phyloP scores from a whole-genome alignment of 2,113 vertebrate genomes.

The Varanus salvator region DNA sequence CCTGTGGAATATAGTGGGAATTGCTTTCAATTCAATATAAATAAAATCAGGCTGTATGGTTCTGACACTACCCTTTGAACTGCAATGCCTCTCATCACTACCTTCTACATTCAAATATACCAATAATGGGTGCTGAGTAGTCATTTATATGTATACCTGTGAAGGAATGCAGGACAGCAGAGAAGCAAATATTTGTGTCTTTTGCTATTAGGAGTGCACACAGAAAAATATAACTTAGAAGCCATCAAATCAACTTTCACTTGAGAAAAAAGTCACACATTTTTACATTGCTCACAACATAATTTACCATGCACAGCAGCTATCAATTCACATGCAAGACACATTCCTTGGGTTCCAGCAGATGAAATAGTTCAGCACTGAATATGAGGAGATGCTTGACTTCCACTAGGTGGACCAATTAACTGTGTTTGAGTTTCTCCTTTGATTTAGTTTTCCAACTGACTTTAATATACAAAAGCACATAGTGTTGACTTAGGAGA shows the following conservation, averaged over 20 bases:
- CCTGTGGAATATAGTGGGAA: not conserved
- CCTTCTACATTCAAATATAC: not conserved
- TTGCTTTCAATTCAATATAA: not conserved
- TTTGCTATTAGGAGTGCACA: not conserved
- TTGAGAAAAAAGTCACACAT: slow-evolving; percentile 42
- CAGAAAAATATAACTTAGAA: not conserved
- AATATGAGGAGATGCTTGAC: accelerated
- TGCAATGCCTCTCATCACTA: not conserved
- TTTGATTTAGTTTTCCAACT: slow-evolving; percentile 19
- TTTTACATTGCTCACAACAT: slow-evolving; percentile 33
- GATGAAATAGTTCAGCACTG: not conserved
- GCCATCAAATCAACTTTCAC: not conserved
- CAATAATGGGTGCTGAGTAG: not conserved
- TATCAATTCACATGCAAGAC: slow-evolving; percentile 30
- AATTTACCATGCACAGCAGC: not conserved
- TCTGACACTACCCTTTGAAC: not conserved
- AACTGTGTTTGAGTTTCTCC: slow-evolving; percentile 8
- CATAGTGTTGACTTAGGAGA: slow-evolving; percentile 25
- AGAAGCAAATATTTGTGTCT: not conserved
- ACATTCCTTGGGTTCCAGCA: not conserved
- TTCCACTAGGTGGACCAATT: not conserved
- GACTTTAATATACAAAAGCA: slow-evolving; percentile 12
- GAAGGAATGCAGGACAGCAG: not conserved
- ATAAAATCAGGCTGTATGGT: not conserved
- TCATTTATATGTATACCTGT: not conserved